Evolutionary conservation across 1,140 invertebrate species (phyloP).

Genomic region (Marisa cornuarietis): DNA sequence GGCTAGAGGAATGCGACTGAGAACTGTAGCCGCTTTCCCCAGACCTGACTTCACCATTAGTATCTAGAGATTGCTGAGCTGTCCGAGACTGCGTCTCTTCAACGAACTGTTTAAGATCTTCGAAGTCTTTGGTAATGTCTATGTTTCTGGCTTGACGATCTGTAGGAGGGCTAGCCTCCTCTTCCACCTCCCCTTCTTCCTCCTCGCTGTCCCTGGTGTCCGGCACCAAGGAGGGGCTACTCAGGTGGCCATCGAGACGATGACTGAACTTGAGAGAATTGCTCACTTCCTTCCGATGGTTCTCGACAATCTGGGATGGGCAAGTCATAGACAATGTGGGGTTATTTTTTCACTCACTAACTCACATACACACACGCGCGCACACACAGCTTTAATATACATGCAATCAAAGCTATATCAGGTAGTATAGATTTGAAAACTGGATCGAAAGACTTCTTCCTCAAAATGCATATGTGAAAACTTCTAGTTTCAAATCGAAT

Average conservation of each 20-base stretch:
- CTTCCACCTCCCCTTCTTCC: background rate
- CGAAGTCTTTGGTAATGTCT: conserved; percentile 46
- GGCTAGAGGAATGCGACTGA: too few species aligned
- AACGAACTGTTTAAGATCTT: conserved; percentile 50
- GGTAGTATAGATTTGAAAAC: too few species aligned
- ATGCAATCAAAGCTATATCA: too few species aligned
- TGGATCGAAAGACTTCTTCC: too few species aligned
- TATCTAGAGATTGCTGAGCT: conserved; percentile 14
- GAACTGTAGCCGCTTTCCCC: too few species aligned
- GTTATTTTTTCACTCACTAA: background rate
- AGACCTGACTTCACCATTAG: background rate
- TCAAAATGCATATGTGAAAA: too few species aligned
- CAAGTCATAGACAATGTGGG: background rate
- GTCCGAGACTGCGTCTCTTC: conserved; percentile 38
- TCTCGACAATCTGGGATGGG: conserved; percentile 46
- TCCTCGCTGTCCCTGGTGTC: background rate
- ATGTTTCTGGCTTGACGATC: conserved; percentile 16
- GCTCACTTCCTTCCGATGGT: conserved; percentile 35
- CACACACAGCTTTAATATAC: too few species aligned
- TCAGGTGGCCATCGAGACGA: conserved; percentile 1
- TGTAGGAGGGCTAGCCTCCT: background rate
- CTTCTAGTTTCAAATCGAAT: too few species aligned
- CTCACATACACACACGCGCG: too few species aligned
- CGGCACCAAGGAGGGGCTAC: background rate
- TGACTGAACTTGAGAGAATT: background rate